These are phyloP conservation scores for Psococerastis gibbosa DNA, from an alignment of 2,888 invertebrate species.

Conservation along the genomic window DNA sequence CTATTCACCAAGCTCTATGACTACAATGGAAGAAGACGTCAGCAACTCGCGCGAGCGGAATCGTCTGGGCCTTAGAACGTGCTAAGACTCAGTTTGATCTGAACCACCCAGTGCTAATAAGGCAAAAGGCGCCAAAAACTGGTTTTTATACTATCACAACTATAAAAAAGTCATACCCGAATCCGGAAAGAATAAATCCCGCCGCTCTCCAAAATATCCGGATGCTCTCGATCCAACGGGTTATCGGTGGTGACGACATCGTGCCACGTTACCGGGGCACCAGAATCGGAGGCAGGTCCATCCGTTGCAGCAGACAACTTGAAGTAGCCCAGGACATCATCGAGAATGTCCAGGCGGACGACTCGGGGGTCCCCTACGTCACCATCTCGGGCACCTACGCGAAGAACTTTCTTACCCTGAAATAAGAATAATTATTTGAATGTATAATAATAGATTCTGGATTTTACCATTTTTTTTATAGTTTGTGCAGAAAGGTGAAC, in stretches of 20 bases:
- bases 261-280: conserved; percentile 25
- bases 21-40: too few species aligned
- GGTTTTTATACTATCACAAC: too few species aligned
- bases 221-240: conserved; percentile 55
- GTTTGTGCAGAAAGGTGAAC: too few species aligned
- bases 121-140: too few species aligned
- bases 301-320: conserved; percentile 35
- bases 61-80: too few species aligned
- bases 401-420: conserved; percentile 42
- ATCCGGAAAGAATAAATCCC: conserved; percentile 55
- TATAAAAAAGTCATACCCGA: conserved; percentile 26
- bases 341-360: conserved; percentile 45
- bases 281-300: conserved; percentile 28
- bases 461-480: too few species aligned
- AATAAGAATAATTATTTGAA: too few species aligned
- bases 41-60: too few species aligned
- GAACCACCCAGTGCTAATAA: too few species aligned
- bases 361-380: conserved; percentile 55
- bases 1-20: too few species aligned
- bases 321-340: conserved; percentile 49
- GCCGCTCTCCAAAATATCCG: conserved; percentile 51
- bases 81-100: too few species aligned
- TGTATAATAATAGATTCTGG: too few species aligned
- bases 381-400: conserved; percentile 59
- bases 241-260: conserved; percentile 37